phyloP scores from a whole-genome alignment of 2,797 vertebrate species.

The Falco naumanni region DNA sequence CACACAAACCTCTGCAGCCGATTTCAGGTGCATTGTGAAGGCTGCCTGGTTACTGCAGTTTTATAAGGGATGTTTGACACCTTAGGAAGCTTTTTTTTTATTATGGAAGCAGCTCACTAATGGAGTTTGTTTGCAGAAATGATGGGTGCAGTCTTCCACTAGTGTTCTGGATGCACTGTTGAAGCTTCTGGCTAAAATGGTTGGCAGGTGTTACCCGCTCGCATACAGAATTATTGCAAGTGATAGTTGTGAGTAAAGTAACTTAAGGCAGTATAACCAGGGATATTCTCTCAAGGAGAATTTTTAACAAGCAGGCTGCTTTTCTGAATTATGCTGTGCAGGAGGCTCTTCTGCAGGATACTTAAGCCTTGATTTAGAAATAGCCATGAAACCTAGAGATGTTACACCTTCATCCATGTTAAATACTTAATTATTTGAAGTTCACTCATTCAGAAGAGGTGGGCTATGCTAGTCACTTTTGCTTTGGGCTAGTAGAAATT shows the following conservation, averaged over 20 bases:
- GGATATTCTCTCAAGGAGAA: background rate
- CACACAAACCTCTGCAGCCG: background rate
- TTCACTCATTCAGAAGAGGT: too few relatives aligned
- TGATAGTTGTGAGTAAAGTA: background rate
- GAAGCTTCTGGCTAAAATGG: background rate
- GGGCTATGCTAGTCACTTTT: rapidly evolving
- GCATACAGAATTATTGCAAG: rapidly evolving
- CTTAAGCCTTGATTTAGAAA: background rate
- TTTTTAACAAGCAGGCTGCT: background rate
- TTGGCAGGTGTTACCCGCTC: background rate
- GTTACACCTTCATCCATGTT: background rate
- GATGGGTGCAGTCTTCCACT: background rate
- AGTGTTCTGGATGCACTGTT: background rate
- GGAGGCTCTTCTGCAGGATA: background rate
- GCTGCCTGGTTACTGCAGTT: background rate
- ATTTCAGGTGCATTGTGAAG: background rate
- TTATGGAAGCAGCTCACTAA: rapidly evolving
- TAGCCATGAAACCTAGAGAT: background rate
- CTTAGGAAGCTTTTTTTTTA: background rate
- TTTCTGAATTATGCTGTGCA: background rate
- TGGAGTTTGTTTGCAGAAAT: background rate
- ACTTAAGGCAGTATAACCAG: too few relatives aligned
- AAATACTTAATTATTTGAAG: background rate
- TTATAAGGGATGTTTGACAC: rapidly evolving
- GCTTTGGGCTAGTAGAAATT: background rate